Evolutionary conservation across 1,140 invertebrate species (phyloP).

Genomic region (Planococcus citri): DNA sequence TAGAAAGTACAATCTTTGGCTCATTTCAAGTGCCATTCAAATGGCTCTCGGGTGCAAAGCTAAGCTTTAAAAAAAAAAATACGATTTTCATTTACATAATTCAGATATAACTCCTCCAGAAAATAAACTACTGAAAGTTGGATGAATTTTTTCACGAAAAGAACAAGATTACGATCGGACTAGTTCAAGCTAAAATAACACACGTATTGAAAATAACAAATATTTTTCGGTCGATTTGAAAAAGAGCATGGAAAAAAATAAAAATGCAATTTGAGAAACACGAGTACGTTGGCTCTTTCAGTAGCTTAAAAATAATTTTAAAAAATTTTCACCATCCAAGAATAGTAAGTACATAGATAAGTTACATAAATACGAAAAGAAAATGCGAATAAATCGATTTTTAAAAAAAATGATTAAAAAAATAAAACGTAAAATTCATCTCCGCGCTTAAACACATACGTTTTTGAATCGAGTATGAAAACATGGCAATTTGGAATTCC

Average conservation of each 20-base stretch:
- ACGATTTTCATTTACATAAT: background rate
- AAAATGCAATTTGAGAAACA: background rate
- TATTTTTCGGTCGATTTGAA: background rate
- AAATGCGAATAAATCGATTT: no score
- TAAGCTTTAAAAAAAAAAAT: background rate
- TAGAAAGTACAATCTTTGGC: constrained; percentile 1
- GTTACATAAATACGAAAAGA: no score
- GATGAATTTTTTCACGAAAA: background rate
- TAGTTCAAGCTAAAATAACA: background rate
- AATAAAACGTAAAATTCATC: no score
- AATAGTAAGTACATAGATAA: no score
- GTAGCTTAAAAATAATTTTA: background rate
- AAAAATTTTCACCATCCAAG: background rate
- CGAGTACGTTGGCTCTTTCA: background rate
- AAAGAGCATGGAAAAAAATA: no score
- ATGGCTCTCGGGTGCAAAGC: background rate
- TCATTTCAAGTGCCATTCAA: background rate
- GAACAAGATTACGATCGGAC: background rate
- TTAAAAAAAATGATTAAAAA: no score
- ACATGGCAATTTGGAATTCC: no score
- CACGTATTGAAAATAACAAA: background rate
- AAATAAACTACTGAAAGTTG: background rate
- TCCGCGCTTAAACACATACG: no score
- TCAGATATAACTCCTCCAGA: background rate
- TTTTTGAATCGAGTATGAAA: no score